A percentile compares a stretch with the other conserved stretches of the same genome.
Evolutionary conservation across 2,888 invertebrate species (phyloP).

Genomic region (Lacanobia oleracea): DNA sequence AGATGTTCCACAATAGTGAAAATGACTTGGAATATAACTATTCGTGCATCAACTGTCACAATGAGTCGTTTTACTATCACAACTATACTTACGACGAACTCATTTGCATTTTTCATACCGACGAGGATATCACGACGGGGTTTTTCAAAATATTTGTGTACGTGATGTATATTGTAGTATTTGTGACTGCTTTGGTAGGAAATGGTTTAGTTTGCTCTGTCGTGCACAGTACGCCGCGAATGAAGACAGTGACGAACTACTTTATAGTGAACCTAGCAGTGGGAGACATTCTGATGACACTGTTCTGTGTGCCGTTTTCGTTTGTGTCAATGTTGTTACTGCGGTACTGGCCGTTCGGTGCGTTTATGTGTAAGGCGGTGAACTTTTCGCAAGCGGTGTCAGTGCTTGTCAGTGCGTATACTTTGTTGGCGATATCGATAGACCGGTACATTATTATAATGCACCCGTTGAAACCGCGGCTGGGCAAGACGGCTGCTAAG

Average conservation of each 20-base stretch:
- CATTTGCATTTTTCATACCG: constrained; percentile 38
- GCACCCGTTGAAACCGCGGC: constrained; percentile 95
- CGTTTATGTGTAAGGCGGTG: constrained; percentile 95
- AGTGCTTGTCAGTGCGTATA: constrained; percentile 96
- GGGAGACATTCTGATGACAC: constrained; percentile 97
- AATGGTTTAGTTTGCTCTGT: constrained; percentile 96
- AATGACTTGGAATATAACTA: constrained; percentile 16
- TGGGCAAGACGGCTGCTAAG: constrained; percentile 93
- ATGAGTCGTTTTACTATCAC: constrained; percentile 25
- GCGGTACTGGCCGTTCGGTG: constrained; percentile 97
- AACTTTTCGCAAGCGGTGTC: constrained; percentile 95
- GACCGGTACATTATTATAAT: constrained; percentile 98
- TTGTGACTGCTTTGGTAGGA: constrained; percentile 93
- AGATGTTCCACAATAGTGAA: constrained; percentile 38
- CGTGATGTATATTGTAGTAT: constrained; percentile 93
- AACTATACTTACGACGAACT: constrained; percentile 41
- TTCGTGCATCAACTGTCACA: constrained; percentile 39
- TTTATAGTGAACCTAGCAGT: constrained; percentile 97
- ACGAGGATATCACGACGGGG: constrained; percentile 34
- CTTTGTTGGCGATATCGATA: constrained; percentile 96
- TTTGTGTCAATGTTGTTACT: constrained; percentile 95
- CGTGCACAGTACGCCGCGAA: constrained; percentile 95
- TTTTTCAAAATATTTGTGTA: constrained; percentile 85
- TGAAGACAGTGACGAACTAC: constrained; percentile 98
- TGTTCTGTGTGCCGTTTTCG: constrained; percentile 97